phyloP scores from a whole-genome alignment of 1,140 invertebrate species.

The Drosophila novamexicana region DNA sequence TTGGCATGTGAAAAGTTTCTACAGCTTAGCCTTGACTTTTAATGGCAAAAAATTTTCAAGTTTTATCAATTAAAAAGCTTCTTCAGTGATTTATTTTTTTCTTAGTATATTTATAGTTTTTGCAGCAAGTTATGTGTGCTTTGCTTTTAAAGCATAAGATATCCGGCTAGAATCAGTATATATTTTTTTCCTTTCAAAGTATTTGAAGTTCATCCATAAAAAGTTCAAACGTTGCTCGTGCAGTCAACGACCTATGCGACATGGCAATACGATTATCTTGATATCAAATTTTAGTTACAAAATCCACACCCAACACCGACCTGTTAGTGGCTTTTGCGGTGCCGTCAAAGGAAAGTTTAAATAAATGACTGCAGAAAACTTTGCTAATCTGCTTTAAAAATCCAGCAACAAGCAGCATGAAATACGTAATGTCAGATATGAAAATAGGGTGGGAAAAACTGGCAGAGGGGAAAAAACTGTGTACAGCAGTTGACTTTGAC shows the following conservation, averaged over 20 bases:
- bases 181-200: not conserved
- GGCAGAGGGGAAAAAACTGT: constrained; percentile 24
- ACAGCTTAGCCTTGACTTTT: constrained; percentile 11
- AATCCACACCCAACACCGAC: not conserved
- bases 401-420: constrained; percentile 38
- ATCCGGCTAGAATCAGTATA: not conserved
- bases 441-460: constrained; percentile 11
- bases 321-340: constrained; percentile 20
- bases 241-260: constrained; percentile 17
- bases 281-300: constrained; percentile 42
- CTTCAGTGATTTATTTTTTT: not conserved
- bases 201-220: constrained; percentile 1
- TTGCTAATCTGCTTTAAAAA: constrained; percentile 69
- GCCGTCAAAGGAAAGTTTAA: constrained; percentile 56
- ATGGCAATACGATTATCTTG: constrained; percentile 48
- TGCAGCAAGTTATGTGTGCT: not conserved
- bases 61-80: constrained; percentile 21
- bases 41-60: constrained; percentile 13
- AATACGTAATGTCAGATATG: constrained; percentile 34
- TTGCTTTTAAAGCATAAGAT: not conserved
- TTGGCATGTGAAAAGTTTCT: constrained; percentile 10
- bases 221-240: constrained; percentile 9
- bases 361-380: constrained; percentile 70
- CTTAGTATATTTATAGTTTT: not conserved
- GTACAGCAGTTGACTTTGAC: constrained; percentile 69